Evolutionary conservation across 1,140 invertebrate species (phyloP), one percentile per base, ranked within the genome.

Genomic region (Forficula auricularia): DNA sequence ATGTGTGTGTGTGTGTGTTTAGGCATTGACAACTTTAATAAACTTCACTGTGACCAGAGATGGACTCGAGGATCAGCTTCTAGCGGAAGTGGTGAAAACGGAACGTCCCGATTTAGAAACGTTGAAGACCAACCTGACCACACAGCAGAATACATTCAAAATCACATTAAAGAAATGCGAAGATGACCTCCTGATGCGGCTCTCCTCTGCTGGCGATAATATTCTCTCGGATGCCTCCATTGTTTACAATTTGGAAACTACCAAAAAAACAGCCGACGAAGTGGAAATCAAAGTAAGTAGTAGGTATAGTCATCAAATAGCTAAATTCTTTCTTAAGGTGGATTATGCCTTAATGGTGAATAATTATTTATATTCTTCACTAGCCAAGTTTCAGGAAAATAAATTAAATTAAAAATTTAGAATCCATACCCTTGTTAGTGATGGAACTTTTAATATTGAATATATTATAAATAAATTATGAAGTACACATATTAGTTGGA

Each of bases 41-140:
- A 92, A 94, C 59, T 95, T 94, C 55, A 92, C 89, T 19, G 90
- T 97, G 0, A 96, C 90, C 0, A 73, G 75, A 51, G 84, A 90
- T 60, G 87, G 84, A 35, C 64, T 96, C 3, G 90, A 96, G 61
- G 90, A 95, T 57, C 90, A 96, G 60, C 58, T 97, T 3, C 63
- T 96, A 18, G 89, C 85, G 12, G 87, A 88, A 64, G 89, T 95
- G 8, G 90, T 97, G 0, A 88, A 88, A 65, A 79, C 78, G 3
- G 90, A 96, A 63, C 68, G 90, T 51, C 89, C 89, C 0, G 90
- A 96, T 61, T 66, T 95, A 13, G 89, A 95, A 63, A 62, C 70
- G 16, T 62, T 75, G 22, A 70, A 76, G 48, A 63, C 65, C 8
- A 72, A 82, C 34, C 60, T 97, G 3, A 95, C 87, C 0, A 84